Evolutionary conservation across 2,888 invertebrate genomes (phyloP).

Genomic region (Agrilus mali): DNA sequence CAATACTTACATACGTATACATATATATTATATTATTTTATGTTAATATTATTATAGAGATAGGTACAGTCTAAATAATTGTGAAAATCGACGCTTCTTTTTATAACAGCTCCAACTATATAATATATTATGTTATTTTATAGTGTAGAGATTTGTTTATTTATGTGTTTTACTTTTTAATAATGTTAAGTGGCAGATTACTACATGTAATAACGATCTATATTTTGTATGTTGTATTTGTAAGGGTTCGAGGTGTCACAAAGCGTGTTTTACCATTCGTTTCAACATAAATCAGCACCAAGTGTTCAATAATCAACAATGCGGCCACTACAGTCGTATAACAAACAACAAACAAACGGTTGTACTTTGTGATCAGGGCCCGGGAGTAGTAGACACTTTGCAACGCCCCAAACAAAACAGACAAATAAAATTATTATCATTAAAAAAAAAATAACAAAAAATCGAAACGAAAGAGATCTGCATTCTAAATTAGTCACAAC

Average conservation of each 20-base stretch:
- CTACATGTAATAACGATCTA: conserved; percentile 17
- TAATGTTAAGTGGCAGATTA: conserved; percentile 33
- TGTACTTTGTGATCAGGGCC: conserved; percentile 38
- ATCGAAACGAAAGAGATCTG: conserved; percentile 11
- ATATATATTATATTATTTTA: conserved; percentile 7
- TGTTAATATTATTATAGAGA: conserved; percentile 9
- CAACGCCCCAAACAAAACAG: conserved; percentile 24
- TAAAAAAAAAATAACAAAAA: no score
- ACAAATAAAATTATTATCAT: not conserved
- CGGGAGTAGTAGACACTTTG: conserved; percentile 26
- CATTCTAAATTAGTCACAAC: conserved; percentile 29
- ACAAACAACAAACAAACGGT: conserved; percentile 34
- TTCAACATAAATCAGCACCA: conserved; percentile 22
- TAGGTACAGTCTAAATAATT: conserved; percentile 24
- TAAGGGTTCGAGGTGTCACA: no score
- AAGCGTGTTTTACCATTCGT: conserved; percentile 6
- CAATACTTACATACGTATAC: conserved; percentile 21
- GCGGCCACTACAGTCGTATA: conserved; percentile 15
- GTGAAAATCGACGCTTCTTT: conserved; percentile 14
- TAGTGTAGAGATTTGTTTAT: conserved; percentile 30
- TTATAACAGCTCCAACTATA: conserved; percentile 15
- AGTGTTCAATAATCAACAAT: conserved; percentile 11
- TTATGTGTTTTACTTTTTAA: conserved; percentile 30
- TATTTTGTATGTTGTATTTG: conserved; percentile 7
- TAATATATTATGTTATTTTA: conserved; percentile 19